phyloP scores from a whole-genome alignment of 2,888 invertebrate species.

The Adelphocoris suturalis region DNA sequence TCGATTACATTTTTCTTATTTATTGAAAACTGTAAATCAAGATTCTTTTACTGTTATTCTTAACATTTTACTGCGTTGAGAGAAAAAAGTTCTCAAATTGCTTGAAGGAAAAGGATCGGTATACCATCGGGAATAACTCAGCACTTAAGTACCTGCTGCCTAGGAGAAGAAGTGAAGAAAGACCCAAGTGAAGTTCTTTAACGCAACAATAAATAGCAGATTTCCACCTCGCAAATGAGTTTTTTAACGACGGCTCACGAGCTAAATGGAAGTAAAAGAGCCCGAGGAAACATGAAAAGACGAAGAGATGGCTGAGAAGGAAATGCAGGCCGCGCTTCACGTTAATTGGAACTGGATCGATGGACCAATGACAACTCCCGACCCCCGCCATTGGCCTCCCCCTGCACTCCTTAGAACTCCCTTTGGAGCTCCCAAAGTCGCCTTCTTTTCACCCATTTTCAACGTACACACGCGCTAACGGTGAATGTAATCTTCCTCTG shows the following conservation, averaged over 20 bases:
- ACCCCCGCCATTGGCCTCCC: constrained; percentile 8
- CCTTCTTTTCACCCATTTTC: not conserved
- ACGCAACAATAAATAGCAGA: not conserved
- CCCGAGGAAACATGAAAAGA: not conserved
- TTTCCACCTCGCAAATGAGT: not conserved
- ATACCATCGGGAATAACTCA: too few species aligned
- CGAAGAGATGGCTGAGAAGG: not conserved
- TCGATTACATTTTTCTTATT: too few species aligned
- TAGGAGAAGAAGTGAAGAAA: too few species aligned
- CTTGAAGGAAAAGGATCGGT: too few species aligned
- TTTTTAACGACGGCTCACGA: not conserved
- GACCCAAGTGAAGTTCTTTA: too few species aligned
- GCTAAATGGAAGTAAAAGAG: not conserved
- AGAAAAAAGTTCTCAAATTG: too few species aligned
- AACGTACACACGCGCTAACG: not conserved
- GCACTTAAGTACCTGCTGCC: too few species aligned
- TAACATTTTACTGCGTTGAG: too few species aligned
- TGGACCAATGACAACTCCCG: constrained; percentile 49
- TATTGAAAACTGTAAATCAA: too few species aligned
- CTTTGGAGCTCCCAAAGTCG: not conserved
- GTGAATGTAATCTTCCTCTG: constrained; percentile 14
- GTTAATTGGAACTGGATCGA: constrained; percentile 58
- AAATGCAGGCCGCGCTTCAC: constrained; percentile 30
- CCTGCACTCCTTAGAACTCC: not conserved
- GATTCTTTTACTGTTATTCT: too few species aligned